phyloP scores from a whole-genome alignment of 2,888 invertebrate species.

The Drosophila lutescens region DNA sequence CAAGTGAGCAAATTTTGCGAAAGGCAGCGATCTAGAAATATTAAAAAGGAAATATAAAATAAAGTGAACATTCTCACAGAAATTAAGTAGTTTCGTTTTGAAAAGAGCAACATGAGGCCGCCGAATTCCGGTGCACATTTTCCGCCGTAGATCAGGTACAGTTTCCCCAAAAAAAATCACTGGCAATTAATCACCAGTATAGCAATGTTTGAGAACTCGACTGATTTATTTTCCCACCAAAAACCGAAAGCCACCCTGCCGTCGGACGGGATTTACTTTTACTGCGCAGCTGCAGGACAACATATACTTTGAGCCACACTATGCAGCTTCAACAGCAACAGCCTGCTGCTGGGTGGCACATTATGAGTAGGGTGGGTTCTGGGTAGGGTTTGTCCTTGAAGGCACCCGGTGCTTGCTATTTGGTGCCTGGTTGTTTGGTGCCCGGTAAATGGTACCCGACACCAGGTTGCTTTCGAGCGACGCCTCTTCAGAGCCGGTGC shows the following conservation, averaged over 20 bases:
- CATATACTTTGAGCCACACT: not conserved
- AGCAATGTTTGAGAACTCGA: constrained; percentile 28
- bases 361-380: constrained; percentile 45
- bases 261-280: constrained; percentile 44
- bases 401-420: constrained; percentile 28
- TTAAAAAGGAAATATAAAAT: constrained; percentile 2
- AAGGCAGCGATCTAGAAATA: constrained; percentile 29
- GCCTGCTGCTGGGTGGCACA: constrained; percentile 22
- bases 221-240: constrained; percentile 72
- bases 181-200: constrained; percentile 67
- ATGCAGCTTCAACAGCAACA: constrained; percentile 48
- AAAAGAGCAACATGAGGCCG: constrained; percentile 69
- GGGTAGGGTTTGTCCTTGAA: constrained; percentile 69
- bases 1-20: constrained; percentile 51
- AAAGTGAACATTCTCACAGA: constrained; percentile 65
- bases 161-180: constrained; percentile 44
- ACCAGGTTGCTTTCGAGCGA: constrained; percentile 57
- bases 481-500: constrained; percentile 69
- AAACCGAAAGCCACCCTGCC: constrained; percentile 67
- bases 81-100: constrained; percentile 32
- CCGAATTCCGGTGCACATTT: constrained; percentile 58
- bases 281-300: constrained; percentile 74
- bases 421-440: constrained; percentile 13
- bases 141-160: constrained; percentile 56
- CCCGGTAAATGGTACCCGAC: constrained; percentile 30